Evolutionary conservation across 2,797 vertebrate species (phyloP), one percentile per base, ranked within the genome.

Genomic region (Microhierax caerulescens): DNA sequence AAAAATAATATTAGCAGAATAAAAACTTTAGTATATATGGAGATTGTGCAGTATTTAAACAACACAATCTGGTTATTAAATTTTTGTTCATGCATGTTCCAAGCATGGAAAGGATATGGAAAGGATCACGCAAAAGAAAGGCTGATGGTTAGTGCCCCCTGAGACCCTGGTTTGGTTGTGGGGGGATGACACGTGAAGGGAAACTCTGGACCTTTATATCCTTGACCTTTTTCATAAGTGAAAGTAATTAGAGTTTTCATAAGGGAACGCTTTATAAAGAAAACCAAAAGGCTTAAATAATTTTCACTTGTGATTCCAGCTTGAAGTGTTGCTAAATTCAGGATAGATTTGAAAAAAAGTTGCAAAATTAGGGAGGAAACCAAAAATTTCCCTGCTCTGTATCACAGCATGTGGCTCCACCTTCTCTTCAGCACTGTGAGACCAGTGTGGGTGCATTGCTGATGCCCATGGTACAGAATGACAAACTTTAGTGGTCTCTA

Each of bases 381-480:
- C 3, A 77, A 85, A 79, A n/a, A n/a, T 57, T 27, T 28, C 3
- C 11, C 16, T 1, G 4, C 18, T 50, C 45, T 0, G 0, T 48
- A 39, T 6, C 11, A n/a, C 1, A 2, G 11, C n/a, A 30, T 2
- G 22, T 1, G 2, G 9, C 10, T 76, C 10, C 37, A 41, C 8
- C 11, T 37, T 83, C 11, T 80, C 9, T 80, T 88, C 34, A 22
- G 50, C 1, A 0, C 2, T 32, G 10, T 23, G 36, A 74, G 27
- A 61, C 39, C 64, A 39, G 19, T 1, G 0, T 23, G 34, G 12
- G 27, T 7, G 6, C 12, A 10, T 23, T 41, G 32, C 19, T 41
- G 19, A 30, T 37, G 11, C 47, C 39, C 34, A 3, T 19, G 47
- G 47, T 9, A 41, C 22, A 59, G 59, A 77, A 65, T 23, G 12